Evolutionary conservation across 1,140 invertebrate species (phyloP), one percentile per base, ranked within the genome.

Genomic region (Drosophila ohnishii): DNA sequence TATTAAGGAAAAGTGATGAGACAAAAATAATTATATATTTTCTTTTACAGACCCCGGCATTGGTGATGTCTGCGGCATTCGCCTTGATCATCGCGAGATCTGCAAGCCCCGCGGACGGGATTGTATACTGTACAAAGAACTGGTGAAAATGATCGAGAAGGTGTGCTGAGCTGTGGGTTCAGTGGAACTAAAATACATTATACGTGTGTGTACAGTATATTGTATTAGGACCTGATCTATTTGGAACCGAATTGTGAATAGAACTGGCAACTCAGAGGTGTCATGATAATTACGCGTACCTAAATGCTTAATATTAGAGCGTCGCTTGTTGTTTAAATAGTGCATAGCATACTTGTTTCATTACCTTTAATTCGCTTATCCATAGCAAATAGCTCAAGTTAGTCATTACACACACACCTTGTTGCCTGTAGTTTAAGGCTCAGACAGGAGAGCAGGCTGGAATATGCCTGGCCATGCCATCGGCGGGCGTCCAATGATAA

Each of bases 1-100:
- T 13, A 11, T 25, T n/a, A 40, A 5, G 13, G 2, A 32, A 6
- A 3, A 35, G 0, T 10, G 28, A 10, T 3, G 7, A 35, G 11
- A n/a, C n/a, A n/a, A n/a, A n/a, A n/a, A n/a, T 28, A 11, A 32
- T 14, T 2, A 3, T 4, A n/a, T 13, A 1, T 48, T 28, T 34
- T 57, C 22, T 22, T 13, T 16, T 13, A 16, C 84, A 95, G 95
- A 95, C 93, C 94, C 94, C 1, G 95, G 94, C 22, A 92, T 95
- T 45, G 95, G 95, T 3, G 92, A 93, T 25, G 92, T 95, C 39
- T 94, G 93, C 66, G 95, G 94, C 13, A 94, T 95, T 30, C 94
- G 94, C 0, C 92, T 95, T 48, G 95, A 95, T 90, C 95, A 95
- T 90, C 90, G 95, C 25, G 94, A 95, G 90, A 95, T 95, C 65